Evolutionary conservation across 2,888 invertebrate genomes (phyloP).

Genomic region (Sabatieria punctata): DNA sequence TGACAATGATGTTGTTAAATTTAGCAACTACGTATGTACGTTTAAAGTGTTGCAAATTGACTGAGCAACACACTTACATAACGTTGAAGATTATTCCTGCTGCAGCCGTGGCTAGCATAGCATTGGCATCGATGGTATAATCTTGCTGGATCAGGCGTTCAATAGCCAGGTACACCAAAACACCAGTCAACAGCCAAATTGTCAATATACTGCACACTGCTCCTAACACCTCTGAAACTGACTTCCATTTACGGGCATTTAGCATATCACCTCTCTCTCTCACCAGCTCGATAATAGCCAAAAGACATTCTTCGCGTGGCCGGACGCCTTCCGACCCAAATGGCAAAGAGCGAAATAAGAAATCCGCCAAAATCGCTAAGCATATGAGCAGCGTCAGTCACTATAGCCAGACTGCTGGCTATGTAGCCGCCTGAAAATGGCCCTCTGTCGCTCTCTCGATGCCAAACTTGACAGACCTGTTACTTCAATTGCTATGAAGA

Average conservation of each 20-base stretch:
- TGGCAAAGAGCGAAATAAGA: slow-evolving; percentile 82
- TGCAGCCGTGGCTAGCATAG: slow-evolving; percentile 70
- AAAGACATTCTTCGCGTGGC: slow-evolving; percentile 73
- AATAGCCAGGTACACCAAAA: slow-evolving; percentile 81
- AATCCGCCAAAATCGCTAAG: slow-evolving; percentile 93
- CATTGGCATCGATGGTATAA: slow-evolving; percentile 64
- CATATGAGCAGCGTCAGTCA: slow-evolving; percentile 91
- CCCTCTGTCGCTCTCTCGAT: too few relatives aligned
- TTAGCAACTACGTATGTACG: too few relatives aligned
- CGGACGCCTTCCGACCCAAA: slow-evolving; percentile 64
- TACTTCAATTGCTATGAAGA: too few relatives aligned
- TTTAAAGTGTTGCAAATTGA: too few relatives aligned
- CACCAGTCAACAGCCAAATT: slow-evolving; percentile 92
- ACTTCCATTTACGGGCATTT: too few relatives aligned
- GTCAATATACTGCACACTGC: slow-evolving; percentile 80
- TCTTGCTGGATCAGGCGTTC: slow-evolving; percentile 58
- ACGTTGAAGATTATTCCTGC: slow-evolving; percentile 81
- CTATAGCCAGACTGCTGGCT: slow-evolving; percentile 58
- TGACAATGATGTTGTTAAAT: too few relatives aligned
- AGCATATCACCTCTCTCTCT: too few relatives aligned
- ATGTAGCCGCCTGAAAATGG: slow-evolving; percentile 49
- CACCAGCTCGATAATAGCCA: slow-evolving; percentile 76
- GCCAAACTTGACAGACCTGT: too few relatives aligned
- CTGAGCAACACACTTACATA: slow-evolving; percentile 74
- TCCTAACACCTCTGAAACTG: slow-evolving; percentile 63